Conservation (phyloP, 1,140 invertebrate genomes). For the Bombus huntii region DNA sequence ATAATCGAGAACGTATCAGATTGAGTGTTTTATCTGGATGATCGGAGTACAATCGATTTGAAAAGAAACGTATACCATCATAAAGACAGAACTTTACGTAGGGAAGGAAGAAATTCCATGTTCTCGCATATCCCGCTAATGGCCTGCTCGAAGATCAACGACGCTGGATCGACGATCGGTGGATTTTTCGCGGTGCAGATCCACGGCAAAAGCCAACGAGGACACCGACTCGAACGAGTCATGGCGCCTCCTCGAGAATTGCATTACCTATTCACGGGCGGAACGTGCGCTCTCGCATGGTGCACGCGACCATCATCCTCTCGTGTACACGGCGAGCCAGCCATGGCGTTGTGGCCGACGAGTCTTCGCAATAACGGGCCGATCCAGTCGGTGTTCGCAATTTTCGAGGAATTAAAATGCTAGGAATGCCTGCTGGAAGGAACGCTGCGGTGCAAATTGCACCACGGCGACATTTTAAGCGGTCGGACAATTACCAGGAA, state of each 20-base stretch:
- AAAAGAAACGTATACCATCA: constrained; percentile 9
- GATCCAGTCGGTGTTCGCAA: neutral
- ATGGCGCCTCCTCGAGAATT: constrained; percentile 51
- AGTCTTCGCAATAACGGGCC: neutral
- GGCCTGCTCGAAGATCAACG: constrained; percentile 36
- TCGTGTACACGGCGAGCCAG: neutral
- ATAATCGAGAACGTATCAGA: neutral
- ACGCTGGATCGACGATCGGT: constrained; percentile 30
- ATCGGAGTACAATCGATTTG: constrained; percentile 5
- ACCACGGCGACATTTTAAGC: neutral
- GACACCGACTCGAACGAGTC: constrained; percentile 49
- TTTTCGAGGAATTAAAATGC: constrained; percentile 14
- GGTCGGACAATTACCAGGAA: neutral
- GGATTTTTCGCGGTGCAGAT: constrained; percentile 52
- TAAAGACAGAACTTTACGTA: constrained; percentile 5
- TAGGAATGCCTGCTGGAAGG: neutral
- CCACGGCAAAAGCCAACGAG: constrained; percentile 30
- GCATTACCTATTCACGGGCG: constrained; percentile 52
- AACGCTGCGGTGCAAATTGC: neutral
- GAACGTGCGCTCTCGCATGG: constrained; percentile 20
- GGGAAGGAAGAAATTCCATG: constrained; percentile 45
- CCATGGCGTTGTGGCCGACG: neutral
- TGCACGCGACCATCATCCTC: constrained; percentile 27
- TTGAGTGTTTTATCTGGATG: neutral
- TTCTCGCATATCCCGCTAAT: constrained; percentile 53